Evolutionary conservation across 2,888 invertebrate genomes (phyloP).

Genomic region (Drosophila monieri): DNA sequence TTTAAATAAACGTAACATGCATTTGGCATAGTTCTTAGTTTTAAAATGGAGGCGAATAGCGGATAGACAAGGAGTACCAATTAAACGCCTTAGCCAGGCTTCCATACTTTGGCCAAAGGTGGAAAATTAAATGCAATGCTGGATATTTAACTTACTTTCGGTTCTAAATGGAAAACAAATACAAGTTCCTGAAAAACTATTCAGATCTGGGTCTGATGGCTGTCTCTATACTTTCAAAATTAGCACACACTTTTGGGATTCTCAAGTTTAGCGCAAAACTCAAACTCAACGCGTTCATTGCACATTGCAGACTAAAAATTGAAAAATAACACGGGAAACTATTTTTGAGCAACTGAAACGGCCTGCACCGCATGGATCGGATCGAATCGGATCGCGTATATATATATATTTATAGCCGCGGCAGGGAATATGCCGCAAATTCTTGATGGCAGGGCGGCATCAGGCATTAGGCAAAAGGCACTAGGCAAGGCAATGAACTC

Average conservation of each 20-base stretch:
- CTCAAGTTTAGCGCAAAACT: constrained; percentile 13
- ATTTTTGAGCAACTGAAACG: constrained; percentile 61
- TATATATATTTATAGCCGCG: constrained; percentile 69
- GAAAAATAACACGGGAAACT: constrained; percentile 45
- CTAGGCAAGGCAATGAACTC: constrained; percentile 69
- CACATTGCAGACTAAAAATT: constrained; percentile 59
- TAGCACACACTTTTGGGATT: constrained; percentile 23
- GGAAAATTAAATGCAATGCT: constrained; percentile 11
- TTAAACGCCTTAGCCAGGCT: constrained; percentile 13
- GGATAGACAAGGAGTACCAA: constrained; percentile 69
- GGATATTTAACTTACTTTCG: constrained; percentile 32
- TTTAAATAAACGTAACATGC: constrained; percentile 49
- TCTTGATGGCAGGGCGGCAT: constrained; percentile 54
- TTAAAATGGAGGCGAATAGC: constrained; percentile 38
- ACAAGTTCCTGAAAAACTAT: neutral
- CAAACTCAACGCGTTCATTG: constrained; percentile 40
- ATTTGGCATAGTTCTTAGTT: constrained; percentile 40
- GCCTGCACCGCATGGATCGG: constrained; percentile 61
- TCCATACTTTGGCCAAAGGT: constrained; percentile 1
- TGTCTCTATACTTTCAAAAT: neutral
- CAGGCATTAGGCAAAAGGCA: constrained; percentile 18
- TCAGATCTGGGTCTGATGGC: constrained; percentile 3
- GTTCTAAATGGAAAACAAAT: constrained; percentile 5
- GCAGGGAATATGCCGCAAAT: constrained; percentile 34
- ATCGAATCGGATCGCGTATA: constrained; percentile 34